phyloP scores from a whole-genome alignment of 2,888 invertebrate species.

The Oscheius sp. region DNA sequence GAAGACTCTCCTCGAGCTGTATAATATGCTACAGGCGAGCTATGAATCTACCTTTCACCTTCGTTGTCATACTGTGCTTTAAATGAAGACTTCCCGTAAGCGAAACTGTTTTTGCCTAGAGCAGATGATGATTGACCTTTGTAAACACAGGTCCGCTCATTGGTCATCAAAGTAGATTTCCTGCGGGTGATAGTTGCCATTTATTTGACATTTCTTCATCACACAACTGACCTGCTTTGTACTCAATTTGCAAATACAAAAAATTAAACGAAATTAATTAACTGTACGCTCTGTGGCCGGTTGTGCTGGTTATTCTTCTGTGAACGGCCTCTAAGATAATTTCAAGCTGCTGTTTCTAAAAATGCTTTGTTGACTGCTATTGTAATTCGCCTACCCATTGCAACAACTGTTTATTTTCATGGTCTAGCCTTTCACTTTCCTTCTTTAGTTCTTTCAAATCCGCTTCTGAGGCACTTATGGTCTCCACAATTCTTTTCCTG shows the following conservation, averaged over 20 bases:
- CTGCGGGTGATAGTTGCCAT: background rate
- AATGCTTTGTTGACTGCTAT: no score
- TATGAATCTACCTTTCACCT: conserved; percentile 1
- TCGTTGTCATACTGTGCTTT: conserved; percentile 10
- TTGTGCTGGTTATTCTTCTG: background rate
- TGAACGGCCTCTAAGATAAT: background rate
- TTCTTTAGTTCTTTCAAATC: conserved; percentile 5
- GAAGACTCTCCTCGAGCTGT: conserved; percentile 11
- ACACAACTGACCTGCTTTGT: background rate
- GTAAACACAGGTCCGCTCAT: background rate
- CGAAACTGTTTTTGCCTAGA: no score
- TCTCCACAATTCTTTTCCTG: background rate
- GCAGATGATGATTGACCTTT: background rate
- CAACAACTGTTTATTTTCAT: background rate
- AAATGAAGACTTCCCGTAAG: background rate
- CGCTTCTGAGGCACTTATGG: background rate
- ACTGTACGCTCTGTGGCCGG: background rate
- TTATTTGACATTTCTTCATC: background rate
- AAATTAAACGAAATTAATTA: background rate
- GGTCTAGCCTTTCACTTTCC: background rate
- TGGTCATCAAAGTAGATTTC: background rate
- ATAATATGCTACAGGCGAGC: background rate
- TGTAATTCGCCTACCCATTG: background rate
- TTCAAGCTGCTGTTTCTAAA: conserved; percentile 2
- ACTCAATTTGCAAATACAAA: background rate